phyloP scores from a whole-genome alignment of 2,797 vertebrate genomes.

The Gallinago stenura region DNA sequence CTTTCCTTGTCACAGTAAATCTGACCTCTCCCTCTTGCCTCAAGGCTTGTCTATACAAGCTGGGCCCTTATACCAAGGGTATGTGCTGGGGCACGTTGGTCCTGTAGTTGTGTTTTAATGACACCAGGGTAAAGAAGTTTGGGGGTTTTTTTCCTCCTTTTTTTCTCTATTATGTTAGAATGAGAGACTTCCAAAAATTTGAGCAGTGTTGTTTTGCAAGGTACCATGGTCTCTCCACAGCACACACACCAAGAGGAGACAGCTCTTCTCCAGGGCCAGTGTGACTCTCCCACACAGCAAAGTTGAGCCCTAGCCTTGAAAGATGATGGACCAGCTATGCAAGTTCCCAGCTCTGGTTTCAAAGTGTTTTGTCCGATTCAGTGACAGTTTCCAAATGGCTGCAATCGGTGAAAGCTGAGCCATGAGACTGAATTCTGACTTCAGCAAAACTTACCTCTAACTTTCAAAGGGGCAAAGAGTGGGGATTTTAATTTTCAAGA shows the following conservation, averaged over 20 bases:
- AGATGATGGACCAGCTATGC: neutral
- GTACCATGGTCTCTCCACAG: neutral
- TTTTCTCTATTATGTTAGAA: neutral
- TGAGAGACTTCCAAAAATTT: neutral
- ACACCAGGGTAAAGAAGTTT: neutral
- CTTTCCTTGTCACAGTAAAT: neutral
- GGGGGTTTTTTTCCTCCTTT: too few relatives aligned
- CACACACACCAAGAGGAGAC: neutral
- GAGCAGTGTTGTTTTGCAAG: accelerated
- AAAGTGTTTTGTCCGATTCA: neutral
- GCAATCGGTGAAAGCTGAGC: neutral
- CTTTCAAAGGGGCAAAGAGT: neutral
- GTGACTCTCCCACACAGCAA: neutral
- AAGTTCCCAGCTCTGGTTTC: neutral
- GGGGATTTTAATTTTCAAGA: neutral
- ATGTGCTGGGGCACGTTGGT: conserved; percentile 13
- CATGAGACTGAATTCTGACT: neutral
- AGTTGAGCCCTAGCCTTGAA: neutral
- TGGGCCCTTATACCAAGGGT: neutral
- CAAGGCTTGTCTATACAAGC: conserved; percentile 24
- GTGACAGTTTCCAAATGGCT: neutral
- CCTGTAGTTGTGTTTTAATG: neutral
- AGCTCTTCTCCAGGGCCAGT: neutral
- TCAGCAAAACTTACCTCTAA: neutral
- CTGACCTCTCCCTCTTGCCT: conserved; percentile 25